phyloP scores from a whole-genome alignment of 2,797 vertebrate species.

The Hippoglossus hippoglossus region DNA sequence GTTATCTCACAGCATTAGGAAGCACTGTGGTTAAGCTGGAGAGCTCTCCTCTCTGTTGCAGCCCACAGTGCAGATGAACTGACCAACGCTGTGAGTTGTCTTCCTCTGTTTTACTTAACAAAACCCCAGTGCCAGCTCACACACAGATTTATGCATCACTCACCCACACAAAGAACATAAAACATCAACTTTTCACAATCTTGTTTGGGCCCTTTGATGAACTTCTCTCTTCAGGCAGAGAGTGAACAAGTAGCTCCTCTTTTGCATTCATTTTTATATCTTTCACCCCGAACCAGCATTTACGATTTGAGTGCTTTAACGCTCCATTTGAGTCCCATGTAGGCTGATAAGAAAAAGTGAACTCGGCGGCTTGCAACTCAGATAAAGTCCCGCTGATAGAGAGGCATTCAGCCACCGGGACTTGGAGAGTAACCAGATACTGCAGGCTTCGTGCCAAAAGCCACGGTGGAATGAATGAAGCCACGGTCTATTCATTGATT shows the following conservation, averaged over 20 bases:
- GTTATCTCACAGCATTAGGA: conserved; percentile 47
- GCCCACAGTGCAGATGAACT: conserved; percentile 24
- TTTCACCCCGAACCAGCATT: conserved; percentile 16
- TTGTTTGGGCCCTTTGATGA: conserved; percentile 42
- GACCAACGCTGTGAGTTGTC: conserved; percentile 1
- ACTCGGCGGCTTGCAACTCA: conserved; percentile 6
- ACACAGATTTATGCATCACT: conserved; percentile 3
- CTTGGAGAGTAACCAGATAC: conserved; percentile 50
- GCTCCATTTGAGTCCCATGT: conserved; percentile 3
- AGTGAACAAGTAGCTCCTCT: conserved; percentile 29
- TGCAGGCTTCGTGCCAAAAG: conserved; percentile 54
- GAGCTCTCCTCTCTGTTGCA: conserved; percentile 30
- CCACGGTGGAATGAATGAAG: conserved; percentile 51
- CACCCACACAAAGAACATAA: conserved; percentile 22
- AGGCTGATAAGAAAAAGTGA: conserved; percentile 11
- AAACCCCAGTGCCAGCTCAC: conserved; percentile 15
- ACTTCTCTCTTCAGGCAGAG: conserved; percentile 15
- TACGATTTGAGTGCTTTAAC: conserved; percentile 35
- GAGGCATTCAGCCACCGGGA: conserved; percentile 22
- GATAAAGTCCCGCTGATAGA: conserved; percentile 36
- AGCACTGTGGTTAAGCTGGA: conserved; percentile 42
- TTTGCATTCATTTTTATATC: conserved; percentile 16
- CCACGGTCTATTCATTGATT: conserved; percentile 71
- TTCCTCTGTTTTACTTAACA: conserved; percentile 22
- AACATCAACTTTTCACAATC: conserved; percentile 15